Percentiles rank a stretch among this genome's conserved stretches.
phyloP scores from a whole-genome alignment of 2,888 invertebrate species.

The Hydroisotoma schaefferi region DNA sequence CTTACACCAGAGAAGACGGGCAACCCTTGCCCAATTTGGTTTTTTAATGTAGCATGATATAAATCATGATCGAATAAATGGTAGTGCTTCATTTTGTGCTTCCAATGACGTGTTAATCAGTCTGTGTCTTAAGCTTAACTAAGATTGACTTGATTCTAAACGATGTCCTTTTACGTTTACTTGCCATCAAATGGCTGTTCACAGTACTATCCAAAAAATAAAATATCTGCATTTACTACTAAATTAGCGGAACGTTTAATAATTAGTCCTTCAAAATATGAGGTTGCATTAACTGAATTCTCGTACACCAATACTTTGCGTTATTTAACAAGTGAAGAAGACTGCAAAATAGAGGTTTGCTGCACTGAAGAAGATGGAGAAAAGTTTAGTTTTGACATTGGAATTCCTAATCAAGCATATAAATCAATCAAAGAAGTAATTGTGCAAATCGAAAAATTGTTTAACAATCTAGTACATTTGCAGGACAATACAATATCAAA shows the following conservation, averaged over 20 bases:
- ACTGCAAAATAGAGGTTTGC: too few species aligned
- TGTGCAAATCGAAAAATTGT: too few species aligned
- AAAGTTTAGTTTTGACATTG: too few species aligned
- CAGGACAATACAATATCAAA: too few species aligned
- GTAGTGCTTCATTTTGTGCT: background rate
- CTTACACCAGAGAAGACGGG: background rate
- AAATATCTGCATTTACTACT: background rate
- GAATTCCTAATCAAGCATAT: too few species aligned
- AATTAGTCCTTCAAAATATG: background rate
- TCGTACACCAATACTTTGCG: background rate
- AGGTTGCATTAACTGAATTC: background rate
- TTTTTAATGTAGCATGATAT: background rate
- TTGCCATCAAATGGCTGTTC: conserved; percentile 1
- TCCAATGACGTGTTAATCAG: background rate
- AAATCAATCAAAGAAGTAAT: too few species aligned
- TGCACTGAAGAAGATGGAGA: too few species aligned
- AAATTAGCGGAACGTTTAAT: background rate
- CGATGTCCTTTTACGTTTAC: conserved; percentile 6
- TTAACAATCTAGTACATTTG: too few species aligned
- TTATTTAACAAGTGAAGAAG: background rate
- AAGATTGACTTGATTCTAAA: background rate
- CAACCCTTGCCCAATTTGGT: background rate
- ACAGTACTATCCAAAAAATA: background rate
- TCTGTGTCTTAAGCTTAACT: background rate
- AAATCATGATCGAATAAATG: background rate